phyloP scores from a whole-genome alignment of 2,797 vertebrate species.

The Odontamblyopus rebecca region DNA sequence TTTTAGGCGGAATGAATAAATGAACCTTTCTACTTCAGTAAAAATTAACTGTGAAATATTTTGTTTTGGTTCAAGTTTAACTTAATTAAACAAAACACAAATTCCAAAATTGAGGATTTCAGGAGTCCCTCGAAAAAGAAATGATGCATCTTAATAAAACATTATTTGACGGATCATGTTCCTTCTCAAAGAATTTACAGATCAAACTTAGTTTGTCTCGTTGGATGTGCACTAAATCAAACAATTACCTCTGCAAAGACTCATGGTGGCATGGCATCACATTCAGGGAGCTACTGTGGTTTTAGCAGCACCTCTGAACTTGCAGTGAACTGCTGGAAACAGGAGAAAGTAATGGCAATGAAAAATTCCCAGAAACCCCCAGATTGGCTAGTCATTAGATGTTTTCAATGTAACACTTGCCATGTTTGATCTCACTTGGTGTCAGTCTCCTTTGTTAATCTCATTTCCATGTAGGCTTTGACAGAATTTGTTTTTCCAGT shows the following conservation, averaged over 20 bases:
- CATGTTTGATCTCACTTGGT: slow-evolving; percentile 51
- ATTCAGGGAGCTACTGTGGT: not conserved
- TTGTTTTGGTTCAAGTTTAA: not conserved
- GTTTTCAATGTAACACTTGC: slow-evolving; percentile 40
- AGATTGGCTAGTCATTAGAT: slow-evolving; percentile 29
- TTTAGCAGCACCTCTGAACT: not conserved
- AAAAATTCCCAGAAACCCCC: not conserved
- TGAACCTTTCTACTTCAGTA: not conserved
- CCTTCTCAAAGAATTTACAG: not conserved
- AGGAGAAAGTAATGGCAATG: slow-evolving; percentile 30
- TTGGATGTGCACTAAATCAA: not conserved
- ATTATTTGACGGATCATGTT: not conserved
- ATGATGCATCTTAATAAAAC: too few species aligned
- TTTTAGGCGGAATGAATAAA: not conserved
- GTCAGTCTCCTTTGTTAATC: slow-evolving; percentile 33
- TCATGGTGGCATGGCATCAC: not conserved
- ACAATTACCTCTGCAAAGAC: not conserved
- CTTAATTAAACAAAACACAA: not conserved
- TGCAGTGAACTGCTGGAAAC: slow-evolving; percentile 22
- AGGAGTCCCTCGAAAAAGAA: too few species aligned
- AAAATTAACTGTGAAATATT: not conserved
- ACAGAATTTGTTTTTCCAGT: slow-evolving; percentile 54
- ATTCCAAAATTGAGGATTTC: not conserved
- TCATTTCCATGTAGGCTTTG: slow-evolving; percentile 55
- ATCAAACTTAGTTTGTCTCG: not conserved